Percentiles rank a stretch among this genome's conserved stretches.
Evolutionary conservation across 2,797 vertebrate genomes (phyloP).

Genomic region (Taenioides sp.): DNA sequence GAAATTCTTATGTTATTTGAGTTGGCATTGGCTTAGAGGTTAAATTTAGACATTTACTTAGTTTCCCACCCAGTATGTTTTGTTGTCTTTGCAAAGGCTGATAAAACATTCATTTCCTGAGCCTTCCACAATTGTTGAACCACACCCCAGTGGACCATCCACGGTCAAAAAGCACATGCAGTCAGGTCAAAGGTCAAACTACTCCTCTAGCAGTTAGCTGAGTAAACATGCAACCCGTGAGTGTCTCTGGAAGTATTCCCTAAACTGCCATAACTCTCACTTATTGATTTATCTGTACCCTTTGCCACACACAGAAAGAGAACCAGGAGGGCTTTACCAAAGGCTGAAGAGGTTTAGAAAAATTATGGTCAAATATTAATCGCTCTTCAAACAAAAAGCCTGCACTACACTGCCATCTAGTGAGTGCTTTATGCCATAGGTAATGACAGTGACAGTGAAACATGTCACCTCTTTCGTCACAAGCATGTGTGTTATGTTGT

Average conservation of each 20-base stretch:
- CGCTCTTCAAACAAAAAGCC: slow-evolving; percentile 47
- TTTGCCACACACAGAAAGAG: slow-evolving; percentile 1
- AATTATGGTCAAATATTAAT: slow-evolving; percentile 36
- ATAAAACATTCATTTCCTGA: slow-evolving; percentile 78
- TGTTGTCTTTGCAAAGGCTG: slow-evolving; percentile 66
- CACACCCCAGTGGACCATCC: slow-evolving; percentile 60
- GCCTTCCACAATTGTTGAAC: slow-evolving; percentile 47
- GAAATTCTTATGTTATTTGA: slow-evolving; percentile 42
- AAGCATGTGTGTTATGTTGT: slow-evolving; percentile 6
- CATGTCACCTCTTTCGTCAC: slow-evolving; percentile 36
- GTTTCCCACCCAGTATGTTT: slow-evolving; percentile 53
- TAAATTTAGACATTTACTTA: slow-evolving; percentile 66
- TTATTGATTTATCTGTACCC: slow-evolving; percentile 20
- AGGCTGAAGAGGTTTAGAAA: slow-evolving; percentile 40
- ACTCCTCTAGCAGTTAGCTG: slow-evolving; percentile 36
- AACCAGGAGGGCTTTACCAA: not conserved
- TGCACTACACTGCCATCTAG: slow-evolving; percentile 76
- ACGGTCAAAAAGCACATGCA: slow-evolving; percentile 39
- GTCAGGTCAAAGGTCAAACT: slow-evolving; percentile 52
- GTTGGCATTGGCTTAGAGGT: slow-evolving; percentile 60
- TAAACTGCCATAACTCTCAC: not conserved
- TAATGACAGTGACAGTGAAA: slow-evolving; percentile 40
- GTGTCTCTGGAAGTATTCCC: slow-evolving; percentile 21
- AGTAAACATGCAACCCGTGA: slow-evolving; percentile 43
- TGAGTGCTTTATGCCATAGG: slow-evolving; percentile 40